phyloP scores from a whole-genome alignment of 2,888 invertebrate genomes.

The Stomorhina lunata region DNA sequence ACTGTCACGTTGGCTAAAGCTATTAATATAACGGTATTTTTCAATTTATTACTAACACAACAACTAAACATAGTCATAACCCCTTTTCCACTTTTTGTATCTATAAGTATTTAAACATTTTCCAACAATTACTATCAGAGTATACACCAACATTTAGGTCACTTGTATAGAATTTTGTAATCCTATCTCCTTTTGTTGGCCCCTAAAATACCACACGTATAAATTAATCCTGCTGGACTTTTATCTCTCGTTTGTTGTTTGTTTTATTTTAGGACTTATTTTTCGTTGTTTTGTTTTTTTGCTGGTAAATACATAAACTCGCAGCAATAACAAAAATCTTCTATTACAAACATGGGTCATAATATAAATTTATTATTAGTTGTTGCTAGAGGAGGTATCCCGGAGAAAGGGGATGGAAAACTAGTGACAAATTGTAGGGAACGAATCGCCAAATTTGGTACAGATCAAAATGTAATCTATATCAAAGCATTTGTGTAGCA shows the following conservation, averaged over 20 bases:
- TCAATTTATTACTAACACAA: slow-evolving; percentile 26
- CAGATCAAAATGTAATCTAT: no score
- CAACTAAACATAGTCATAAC: slow-evolving; percentile 16
- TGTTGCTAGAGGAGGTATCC: no score
- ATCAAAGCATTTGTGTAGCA: no score
- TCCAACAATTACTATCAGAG: slow-evolving; percentile 17
- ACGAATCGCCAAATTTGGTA: no score
- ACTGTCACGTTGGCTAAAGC: neutral
- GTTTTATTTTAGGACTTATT: no score
- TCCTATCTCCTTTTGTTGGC: neutral
- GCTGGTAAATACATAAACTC: neutral
- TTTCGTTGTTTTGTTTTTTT: neutral
- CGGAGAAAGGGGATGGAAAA: no score
- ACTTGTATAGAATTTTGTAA: slow-evolving; percentile 26
- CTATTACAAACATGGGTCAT: slow-evolving; percentile 40
- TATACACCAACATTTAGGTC: slow-evolving; percentile 28
- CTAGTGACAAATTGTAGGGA: no score
- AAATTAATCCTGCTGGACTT: slow-evolving; percentile 59
- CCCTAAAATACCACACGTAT: slow-evolving; percentile 44
- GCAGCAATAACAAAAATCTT: slow-evolving; percentile 24
- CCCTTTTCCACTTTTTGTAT: neutral
- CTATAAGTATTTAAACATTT: neutral
- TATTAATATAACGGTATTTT: slow-evolving; percentile 12
- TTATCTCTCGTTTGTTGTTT: slow-evolving; percentile 28
- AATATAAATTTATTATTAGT: slow-evolving; percentile 63